Evolutionary conservation across 2,888 invertebrate genomes (phyloP).

Genomic region (Ypsolopha scabrella): DNA sequence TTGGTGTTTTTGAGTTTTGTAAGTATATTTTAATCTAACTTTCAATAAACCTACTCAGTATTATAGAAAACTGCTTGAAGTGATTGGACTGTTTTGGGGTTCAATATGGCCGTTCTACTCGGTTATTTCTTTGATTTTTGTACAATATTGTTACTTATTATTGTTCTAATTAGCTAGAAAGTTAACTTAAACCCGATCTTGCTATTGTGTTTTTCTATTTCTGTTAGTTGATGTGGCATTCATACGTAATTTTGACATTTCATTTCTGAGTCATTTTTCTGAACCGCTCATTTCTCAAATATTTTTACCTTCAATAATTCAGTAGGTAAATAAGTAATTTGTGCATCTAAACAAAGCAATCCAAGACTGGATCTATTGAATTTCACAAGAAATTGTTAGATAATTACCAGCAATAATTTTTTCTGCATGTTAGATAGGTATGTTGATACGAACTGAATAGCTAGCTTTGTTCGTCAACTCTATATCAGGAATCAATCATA

Average conservation of each 20-base stretch:
- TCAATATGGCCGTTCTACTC: slow-evolving; percentile 65
- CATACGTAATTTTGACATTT: slow-evolving; percentile 47
- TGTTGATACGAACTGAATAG: too few species aligned
- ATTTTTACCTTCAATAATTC: not conserved
- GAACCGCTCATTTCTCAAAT: slow-evolving; percentile 7
- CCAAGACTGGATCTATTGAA: too few species aligned
- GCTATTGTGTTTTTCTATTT: too few species aligned
- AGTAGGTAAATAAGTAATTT: too few species aligned
- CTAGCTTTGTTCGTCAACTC: too few species aligned
- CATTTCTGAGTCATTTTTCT: slow-evolving; percentile 55
- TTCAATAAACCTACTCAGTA: not conserved
- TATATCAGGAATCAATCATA: too few species aligned
- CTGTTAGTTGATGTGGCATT: not conserved
- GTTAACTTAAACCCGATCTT: not conserved
- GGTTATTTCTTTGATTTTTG: slow-evolving; percentile 28
- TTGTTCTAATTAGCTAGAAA: slow-evolving; percentile 5
- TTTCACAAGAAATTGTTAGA: too few species aligned
- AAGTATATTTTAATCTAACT: slow-evolving; percentile 28
- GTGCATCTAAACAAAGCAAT: too few species aligned
- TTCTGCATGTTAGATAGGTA: too few species aligned
- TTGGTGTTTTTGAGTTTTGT: slow-evolving; percentile 48
- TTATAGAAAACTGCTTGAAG: slow-evolving; percentile 6
- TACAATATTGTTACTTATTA: slow-evolving; percentile 11
- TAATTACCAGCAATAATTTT: too few species aligned
- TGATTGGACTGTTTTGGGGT: slow-evolving; percentile 23